Evolutionary conservation across 2,888 invertebrate species (phyloP), one percentile per base, ranked within the genome.

Genomic region (Chromoteleia sp.): DNA sequence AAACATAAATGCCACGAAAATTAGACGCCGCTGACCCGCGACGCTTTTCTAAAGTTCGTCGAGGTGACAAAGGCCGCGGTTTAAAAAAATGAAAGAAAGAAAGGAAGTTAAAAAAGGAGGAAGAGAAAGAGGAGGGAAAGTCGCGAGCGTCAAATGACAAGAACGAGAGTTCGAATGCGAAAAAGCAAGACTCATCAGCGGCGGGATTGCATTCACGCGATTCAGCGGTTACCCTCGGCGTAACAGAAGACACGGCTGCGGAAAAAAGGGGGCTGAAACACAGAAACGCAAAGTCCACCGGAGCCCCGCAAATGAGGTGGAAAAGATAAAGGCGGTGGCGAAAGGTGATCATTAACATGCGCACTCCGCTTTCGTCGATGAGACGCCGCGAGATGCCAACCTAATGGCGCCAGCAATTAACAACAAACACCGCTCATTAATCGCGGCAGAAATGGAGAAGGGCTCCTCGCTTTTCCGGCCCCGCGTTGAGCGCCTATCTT

Each of bases 341-440:
- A 80, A 75, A 75, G 88, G 89, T 89, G 91, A 91, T 91, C 91
- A 91, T 91, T 91, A 91, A 91, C 90, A 90, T 90, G 89, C 90
- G 86, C 88, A 86, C 88, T 87, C 86, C 84, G 88, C 88, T 89
- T 86, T 88, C 87, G 88, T 88, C 30, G 77, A 82, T 73, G 71
- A 75, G 76, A 59, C 52, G 52, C 58, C 58, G 81, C 76, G 85
- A 85, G 91, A 90, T 90, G 89, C 87, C 88, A 90, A 91, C 90
- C 88, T 91, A 91, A 91, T 91, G 91, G 90, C 89, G 90, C 89
- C 88, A 90, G 91, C 91, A 91, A 91, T 91, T 91, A 91, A 91
- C 91, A 91, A 91, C 91, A 91, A 91, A 91, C 91, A 91, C 90
- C 90, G 91, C 91, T 91, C 91, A 91, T 91, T 91, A 91, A 91